phyloP scores from a whole-genome alignment of 2,888 invertebrate genomes.

The Polietes domitor region DNA sequence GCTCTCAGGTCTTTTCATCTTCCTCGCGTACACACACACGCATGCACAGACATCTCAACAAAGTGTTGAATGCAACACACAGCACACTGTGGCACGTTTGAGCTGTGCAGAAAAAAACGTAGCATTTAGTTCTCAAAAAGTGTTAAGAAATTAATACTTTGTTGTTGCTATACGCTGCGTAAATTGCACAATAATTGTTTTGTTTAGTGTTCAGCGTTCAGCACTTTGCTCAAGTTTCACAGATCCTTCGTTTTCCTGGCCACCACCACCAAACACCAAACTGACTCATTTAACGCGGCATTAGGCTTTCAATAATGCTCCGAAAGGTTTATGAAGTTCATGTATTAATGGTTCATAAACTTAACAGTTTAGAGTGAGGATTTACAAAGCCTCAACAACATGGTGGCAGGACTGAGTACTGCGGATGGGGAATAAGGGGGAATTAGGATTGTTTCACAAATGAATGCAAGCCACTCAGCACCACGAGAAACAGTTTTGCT shows the following conservation, averaged over 20 bases:
- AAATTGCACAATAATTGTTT: slow-evolving; percentile 70
- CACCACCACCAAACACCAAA: background rate
- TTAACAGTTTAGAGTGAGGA: slow-evolving; percentile 47
- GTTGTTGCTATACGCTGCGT: slow-evolving; percentile 57
- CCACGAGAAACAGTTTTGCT: slow-evolving; percentile 31
- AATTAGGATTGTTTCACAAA: background rate
- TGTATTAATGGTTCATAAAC: slow-evolving; percentile 58
- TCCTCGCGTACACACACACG: background rate
- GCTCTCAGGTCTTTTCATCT: slow-evolving; percentile 48
- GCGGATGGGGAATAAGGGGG: background rate
- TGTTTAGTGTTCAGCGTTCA: slow-evolving; percentile 36
- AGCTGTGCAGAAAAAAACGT: background rate
- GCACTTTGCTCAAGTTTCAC: slow-evolving; percentile 25
- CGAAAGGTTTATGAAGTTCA: slow-evolving; percentile 35
- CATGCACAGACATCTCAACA: too few species aligned
- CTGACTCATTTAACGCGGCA: slow-evolving; percentile 9
- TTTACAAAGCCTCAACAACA: background rate
- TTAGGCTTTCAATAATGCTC: slow-evolving; percentile 17
- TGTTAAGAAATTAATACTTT: slow-evolving; percentile 67
- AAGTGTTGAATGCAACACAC: too few species aligned
- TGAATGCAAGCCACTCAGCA: background rate
- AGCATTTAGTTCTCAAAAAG: slow-evolving; percentile 23
- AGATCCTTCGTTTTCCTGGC: slow-evolving; percentile 12
- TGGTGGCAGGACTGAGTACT: background rate
- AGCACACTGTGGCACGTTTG: too few species aligned